A percentile compares a stretch with the other conserved stretches of the same genome.
These are phyloP conservation scores for Heliconius eleuchia DNA, from an alignment of 1,140 invertebrate species.

Conservation along the genomic window DNA sequence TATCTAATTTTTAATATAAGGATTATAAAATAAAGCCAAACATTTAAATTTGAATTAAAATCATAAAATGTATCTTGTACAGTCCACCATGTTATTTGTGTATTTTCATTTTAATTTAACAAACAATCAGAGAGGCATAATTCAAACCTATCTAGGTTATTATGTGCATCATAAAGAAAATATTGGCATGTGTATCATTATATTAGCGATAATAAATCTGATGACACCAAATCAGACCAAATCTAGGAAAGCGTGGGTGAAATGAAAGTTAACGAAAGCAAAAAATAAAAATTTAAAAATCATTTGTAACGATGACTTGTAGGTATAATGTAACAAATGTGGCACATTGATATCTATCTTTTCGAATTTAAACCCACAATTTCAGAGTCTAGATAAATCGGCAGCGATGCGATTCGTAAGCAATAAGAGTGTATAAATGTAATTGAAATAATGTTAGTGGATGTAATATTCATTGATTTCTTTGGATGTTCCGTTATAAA, in stretches of 20 bases:
- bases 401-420: not conserved
- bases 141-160: not conserved
- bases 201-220: not conserved
- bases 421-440: not conserved
- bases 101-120: no score
- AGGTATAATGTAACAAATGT: constrained; percentile 40
- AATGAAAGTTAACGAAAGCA: constrained; percentile 53
- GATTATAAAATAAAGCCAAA: no score
- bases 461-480: not conserved
- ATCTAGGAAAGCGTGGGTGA: constrained; percentile 41
- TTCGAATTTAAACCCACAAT: constrained; percentile 29
- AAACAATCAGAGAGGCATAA: not conserved
- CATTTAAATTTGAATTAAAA: no score
- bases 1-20: no score
- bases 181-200: constrained; percentile 7
- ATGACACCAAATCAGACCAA: constrained; percentile 36
- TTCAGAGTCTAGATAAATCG: constrained; percentile 23
- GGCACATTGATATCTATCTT: constrained; percentile 31
- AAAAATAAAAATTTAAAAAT: constrained; percentile 32
- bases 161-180: not conserved
- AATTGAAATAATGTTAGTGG: not conserved
- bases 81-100: no score
- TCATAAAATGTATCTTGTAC: no score
- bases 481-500: not conserved
- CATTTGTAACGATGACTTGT: constrained; percentile 56